Evolutionary conservation across 2,113 vertebrate genomes (phyloP), one percentile per base, ranked within the genome.

Genomic region (Bombycilla garrulus): DNA sequence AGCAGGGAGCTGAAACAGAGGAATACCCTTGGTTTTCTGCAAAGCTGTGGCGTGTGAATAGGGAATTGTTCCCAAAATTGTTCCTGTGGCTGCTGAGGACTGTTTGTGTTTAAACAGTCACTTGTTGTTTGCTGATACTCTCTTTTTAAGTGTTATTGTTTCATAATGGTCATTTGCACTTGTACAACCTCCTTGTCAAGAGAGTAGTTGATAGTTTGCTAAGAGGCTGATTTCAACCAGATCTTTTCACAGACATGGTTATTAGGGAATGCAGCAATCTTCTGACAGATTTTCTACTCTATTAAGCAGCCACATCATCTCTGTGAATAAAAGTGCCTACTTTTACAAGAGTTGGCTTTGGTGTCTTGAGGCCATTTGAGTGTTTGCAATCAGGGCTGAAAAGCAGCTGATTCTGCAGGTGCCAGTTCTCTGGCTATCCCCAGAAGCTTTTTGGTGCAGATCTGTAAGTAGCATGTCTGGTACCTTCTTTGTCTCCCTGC

Each of bases 241-340:
- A 10, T 85, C 57, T 85, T 84, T 73, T 89, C 47, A 33, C 60
- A 84, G 86, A 47, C 2, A 1, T 51, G 81, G 24, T 86, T 94
- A 74, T 74, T 84, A 65, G 62, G 81, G 36, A 81, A 71, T 16
- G 20, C 71, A 77, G 81, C 79, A 82, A 21, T 79, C 70, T 80
- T 86, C 70, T 80, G 74, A 61, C 82, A 90, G n/a, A 58, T 82
- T 94, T 94, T 90, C 85, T 79, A 69, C 81, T 85, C 66, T 88
- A 26, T 92, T 88, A 92, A 95, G 76, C 58, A 90, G 50, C 53
- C 17, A 6, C 58, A 76, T 85, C 20, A 48, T 51, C 36, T 67
- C 58, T 6, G 5, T 82, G 56, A 87, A 56, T 67, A 50, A 22
- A 94, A 85, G 31, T 53, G 48, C 50, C 53, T 69, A n/a, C 54